These are phyloP conservation scores for Temnothorax unifasciatus DNA, from an alignment of 2,888 invertebrate species.

Conservation along the genomic window DNA sequence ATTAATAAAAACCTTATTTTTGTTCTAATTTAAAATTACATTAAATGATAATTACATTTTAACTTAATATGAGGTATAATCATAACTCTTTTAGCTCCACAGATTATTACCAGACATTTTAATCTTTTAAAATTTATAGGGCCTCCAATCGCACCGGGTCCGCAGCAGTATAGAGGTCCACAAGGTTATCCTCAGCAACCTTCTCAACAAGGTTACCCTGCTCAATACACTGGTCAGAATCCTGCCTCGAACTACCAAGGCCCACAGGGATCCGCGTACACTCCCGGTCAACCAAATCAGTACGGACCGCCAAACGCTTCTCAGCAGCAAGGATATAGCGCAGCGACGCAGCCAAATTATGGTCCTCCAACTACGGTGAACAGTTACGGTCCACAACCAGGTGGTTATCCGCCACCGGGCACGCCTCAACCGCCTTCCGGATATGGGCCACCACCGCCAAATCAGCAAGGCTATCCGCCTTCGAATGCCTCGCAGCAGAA, in stretches of 20 bases:
- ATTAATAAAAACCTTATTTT: neutral
- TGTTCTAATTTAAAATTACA: neutral
- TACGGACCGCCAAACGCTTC: slow-evolving; percentile 89
- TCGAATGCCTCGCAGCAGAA: slow-evolving; percentile 86
- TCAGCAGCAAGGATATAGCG: slow-evolving; percentile 89
- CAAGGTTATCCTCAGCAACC: slow-evolving; percentile 91
- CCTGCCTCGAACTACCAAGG: slow-evolving; percentile 90
- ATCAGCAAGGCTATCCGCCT: slow-evolving; percentile 90
- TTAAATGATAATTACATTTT: neutral
- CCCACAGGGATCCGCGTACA: slow-evolving; percentile 86
- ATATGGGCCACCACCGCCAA: slow-evolving; percentile 90
- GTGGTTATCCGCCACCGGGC: slow-evolving; percentile 89
- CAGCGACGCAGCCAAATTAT: slow-evolving; percentile 88
- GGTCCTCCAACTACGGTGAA: slow-evolving; percentile 84
- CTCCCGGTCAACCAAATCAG: slow-evolving; percentile 88
- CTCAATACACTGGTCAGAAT: slow-evolving; percentile 88
- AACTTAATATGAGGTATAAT: neutral
- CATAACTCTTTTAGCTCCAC: neutral
- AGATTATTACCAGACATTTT: neutral
- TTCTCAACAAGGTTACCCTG: slow-evolving; percentile 89
- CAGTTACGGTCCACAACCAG: slow-evolving; percentile 85
- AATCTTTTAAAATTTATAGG: slow-evolving; percentile 78
- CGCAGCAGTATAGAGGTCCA: slow-evolving; percentile 87
- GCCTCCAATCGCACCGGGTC: slow-evolving; percentile 87
- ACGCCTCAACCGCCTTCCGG: slow-evolving; percentile 87